phyloP scores from a whole-genome alignment of 2,797 vertebrate genomes.

The Sternotherus odoratus region DNA sequence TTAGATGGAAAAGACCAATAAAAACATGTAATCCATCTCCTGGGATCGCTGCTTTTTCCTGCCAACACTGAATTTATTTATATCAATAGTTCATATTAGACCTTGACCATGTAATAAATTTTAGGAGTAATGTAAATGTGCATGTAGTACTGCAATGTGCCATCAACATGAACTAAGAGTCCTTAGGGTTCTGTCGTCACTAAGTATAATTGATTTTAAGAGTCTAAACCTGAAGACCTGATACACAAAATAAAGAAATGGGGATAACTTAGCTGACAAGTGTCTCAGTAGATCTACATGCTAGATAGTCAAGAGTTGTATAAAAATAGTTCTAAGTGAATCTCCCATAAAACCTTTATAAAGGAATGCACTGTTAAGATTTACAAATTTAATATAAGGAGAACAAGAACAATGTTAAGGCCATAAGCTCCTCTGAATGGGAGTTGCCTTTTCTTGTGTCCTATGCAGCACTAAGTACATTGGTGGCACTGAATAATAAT shows the following conservation, averaged over 20 bases:
- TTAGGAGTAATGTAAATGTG: background rate
- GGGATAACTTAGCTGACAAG: background rate
- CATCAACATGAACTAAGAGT: background rate
- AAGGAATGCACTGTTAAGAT: background rate
- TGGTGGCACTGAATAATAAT: background rate
- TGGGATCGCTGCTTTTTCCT: slow-evolving; percentile 27
- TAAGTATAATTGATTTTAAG: background rate
- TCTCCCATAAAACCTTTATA: background rate
- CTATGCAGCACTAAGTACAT: background rate
- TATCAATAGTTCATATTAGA: slow-evolving; percentile 4
- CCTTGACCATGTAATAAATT: background rate
- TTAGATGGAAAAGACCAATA: slow-evolving; percentile 39
- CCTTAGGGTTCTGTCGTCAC: background rate
- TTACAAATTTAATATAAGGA: background rate
- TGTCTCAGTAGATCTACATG: background rate
- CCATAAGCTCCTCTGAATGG: background rate
- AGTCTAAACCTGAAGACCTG: background rate
- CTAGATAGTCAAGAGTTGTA: background rate
- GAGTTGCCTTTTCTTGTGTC: background rate
- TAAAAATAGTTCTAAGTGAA: background rate
- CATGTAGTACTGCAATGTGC: background rate
- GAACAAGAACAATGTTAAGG: background rate
- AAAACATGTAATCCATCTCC: slow-evolving; percentile 15
- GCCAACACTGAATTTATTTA: slow-evolving; percentile 50
- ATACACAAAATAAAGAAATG: background rate